These are phyloP conservation scores for Rotaria sp. DNA, from an alignment of 2,888 invertebrate genomes.

Conservation along the genomic window DNA sequence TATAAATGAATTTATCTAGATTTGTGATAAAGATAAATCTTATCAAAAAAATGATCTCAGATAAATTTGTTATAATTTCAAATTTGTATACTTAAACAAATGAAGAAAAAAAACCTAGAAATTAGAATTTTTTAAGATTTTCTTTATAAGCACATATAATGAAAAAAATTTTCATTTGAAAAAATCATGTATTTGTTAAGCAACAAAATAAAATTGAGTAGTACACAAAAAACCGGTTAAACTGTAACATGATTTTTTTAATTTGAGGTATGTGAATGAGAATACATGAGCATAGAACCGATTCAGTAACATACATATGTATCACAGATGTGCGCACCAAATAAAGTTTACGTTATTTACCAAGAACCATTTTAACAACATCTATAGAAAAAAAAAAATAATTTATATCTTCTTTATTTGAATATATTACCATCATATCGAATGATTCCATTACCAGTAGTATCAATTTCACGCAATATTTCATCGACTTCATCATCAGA, in stretches of 20 bases:
- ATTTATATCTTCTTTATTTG: not conserved
- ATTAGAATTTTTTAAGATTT: not conserved
- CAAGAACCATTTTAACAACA: not conserved
- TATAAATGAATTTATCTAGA: no score
- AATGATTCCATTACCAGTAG: not conserved
- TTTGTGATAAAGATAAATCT: no score
- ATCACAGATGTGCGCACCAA: not conserved
- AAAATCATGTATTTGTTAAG: not conserved
- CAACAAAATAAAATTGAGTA: not conserved
- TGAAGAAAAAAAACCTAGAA: no score
- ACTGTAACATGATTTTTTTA: not conserved
- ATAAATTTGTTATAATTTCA: no score
- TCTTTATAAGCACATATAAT: not conserved
- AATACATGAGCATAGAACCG: not conserved
- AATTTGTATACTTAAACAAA: no score
- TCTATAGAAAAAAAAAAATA: not conserved
- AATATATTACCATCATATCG: not conserved
- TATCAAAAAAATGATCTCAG: no score
- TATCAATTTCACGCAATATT: conserved; percentile 15
- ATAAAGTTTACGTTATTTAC: not conserved
- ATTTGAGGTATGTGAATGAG: not conserved
- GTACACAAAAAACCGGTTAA: not conserved
- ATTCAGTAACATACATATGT: not conserved
- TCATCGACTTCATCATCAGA: conserved; percentile 23
- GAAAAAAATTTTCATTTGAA: not conserved